Percentiles rank a stretch among this genome's conserved stretches.
phyloP scores from a whole-genome alignment of 2,113 vertebrate genomes.

The Ophthalmotilapia sp. region DNA sequence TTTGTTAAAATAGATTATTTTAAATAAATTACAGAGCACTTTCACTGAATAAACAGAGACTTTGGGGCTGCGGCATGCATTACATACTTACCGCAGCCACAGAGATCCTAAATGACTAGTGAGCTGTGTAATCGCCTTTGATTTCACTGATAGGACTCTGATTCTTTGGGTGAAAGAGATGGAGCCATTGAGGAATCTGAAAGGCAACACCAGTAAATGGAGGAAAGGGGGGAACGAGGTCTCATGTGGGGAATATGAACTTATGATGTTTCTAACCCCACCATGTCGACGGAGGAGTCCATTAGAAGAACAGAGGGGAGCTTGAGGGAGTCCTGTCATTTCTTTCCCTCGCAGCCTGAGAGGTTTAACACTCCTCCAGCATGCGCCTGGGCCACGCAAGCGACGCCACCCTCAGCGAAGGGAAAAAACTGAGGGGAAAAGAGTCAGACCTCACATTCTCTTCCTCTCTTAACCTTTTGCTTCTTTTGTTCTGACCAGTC shows the following conservation, averaged over 20 bases:
- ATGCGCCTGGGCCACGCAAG: constrained; percentile 32
- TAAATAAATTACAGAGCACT: constrained; percentile 99
- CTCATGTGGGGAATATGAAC: constrained; percentile 79
- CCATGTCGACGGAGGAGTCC: constrained; percentile 78
- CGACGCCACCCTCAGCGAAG: constrained; percentile 34
- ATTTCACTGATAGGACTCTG: constrained; percentile 83
- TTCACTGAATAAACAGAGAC: constrained; percentile 98
- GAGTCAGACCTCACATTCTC: not conserved
- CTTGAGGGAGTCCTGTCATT: constrained; percentile 78
- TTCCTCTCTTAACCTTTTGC: constrained; percentile 26
- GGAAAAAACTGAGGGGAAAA: not conserved
- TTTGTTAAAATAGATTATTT: constrained; percentile 99
- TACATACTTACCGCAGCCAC: constrained; percentile 87
- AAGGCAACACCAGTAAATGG: constrained; percentile 72
- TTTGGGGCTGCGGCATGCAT: constrained; percentile 86
- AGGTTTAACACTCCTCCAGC: constrained; percentile 73
- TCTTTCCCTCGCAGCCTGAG: constrained; percentile 74
- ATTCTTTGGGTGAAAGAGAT: constrained; percentile 76
- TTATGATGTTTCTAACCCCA: constrained; percentile 78
- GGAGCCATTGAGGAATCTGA: constrained; percentile 72
- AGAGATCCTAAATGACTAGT: constrained; percentile 90
- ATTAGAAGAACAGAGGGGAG: constrained; percentile 82
- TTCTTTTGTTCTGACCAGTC: constrained; percentile 41
- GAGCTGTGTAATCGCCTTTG: constrained; percentile 84
- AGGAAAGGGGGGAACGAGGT: constrained; percentile 54